A percentile compares a stretch with the other conserved stretches of the same genome.
Conservation (phyloP, 2,888 invertebrate genomes). For the Drosophila monieri region DNA sequence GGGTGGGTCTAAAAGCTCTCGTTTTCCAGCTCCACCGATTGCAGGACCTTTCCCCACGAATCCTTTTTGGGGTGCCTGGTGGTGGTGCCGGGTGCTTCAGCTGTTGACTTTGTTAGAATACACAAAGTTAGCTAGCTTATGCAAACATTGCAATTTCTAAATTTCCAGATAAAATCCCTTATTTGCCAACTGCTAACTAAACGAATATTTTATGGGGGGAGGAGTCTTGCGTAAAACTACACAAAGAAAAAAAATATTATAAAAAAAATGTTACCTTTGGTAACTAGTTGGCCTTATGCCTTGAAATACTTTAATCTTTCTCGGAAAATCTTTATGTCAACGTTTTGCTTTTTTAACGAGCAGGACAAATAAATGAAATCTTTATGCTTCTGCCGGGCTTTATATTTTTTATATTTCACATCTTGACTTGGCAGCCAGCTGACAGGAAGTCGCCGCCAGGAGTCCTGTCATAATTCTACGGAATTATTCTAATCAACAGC, state of each 20-base stretch:
- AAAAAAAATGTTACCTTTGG: slow-evolving; percentile 2
- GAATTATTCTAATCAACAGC: slow-evolving; percentile 72
- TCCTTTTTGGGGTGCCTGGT: background rate
- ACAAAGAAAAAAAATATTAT: background rate
- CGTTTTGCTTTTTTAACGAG: slow-evolving; percentile 14
- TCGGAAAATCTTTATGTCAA: slow-evolving; percentile 13
- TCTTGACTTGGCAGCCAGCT: slow-evolving; percentile 42
- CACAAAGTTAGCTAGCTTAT: slow-evolving; percentile 25
- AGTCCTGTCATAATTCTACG: slow-evolving; percentile 58
- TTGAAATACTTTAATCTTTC: slow-evolving; percentile 42
- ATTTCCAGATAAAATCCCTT: slow-evolving; percentile 14
- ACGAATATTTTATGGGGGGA: background rate
- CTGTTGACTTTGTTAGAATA: slow-evolving; percentile 22
- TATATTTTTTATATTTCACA: slow-evolving; percentile 49
- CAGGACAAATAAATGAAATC: slow-evolving; percentile 26
- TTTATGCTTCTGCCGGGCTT: slow-evolving; percentile 25
- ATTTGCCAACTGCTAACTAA: slow-evolving; percentile 27
- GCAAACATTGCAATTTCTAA: slow-evolving; percentile 38
- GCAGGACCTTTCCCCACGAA: background rate
- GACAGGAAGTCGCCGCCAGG: slow-evolving; percentile 33
- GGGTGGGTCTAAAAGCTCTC: slow-evolving; percentile 12
- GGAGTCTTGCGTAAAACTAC: background rate
- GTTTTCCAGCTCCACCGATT: slow-evolving; percentile 3
- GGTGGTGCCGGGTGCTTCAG: background rate
- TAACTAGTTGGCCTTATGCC: slow-evolving; percentile 44